Percentiles rank a stretch among this genome's conserved stretches.
These are phyloP conservation scores for Heloderma charlesbogerti DNA, from an alignment of 2,113 vertebrate genomes.

Conservation along the genomic window DNA sequence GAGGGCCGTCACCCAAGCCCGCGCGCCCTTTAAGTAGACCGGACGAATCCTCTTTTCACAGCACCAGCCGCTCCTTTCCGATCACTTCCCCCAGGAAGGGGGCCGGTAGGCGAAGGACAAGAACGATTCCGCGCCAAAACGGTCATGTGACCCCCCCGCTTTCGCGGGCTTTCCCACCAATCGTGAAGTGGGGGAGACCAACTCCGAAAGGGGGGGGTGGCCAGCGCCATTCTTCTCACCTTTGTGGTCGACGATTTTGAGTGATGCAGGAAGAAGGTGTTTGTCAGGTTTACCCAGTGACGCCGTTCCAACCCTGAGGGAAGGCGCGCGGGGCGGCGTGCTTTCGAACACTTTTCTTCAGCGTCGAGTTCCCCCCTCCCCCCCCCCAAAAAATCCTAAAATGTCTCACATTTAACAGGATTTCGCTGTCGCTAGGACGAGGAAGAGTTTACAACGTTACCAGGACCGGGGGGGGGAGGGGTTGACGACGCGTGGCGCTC, in stretches of 20 bases:
- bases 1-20: neutral
- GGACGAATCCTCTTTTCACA: neutral
- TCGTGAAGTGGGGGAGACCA: constrained; percentile 28
- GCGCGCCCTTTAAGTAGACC: neutral
- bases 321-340: neutral
- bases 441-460: accelerated
- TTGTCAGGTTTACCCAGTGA: neutral
- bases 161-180: constrained; percentile 68
- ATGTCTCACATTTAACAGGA: accelerated
- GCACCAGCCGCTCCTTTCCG: neutral
- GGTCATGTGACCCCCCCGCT: neutral
- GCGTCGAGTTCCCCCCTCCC: accelerated
- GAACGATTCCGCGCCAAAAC: constrained; percentile 2
- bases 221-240: accelerated
- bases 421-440: constrained; percentile 38
- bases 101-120: accelerated
- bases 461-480: neutral
- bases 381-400: too few relatives aligned
- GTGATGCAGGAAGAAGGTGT: too few relatives aligned
- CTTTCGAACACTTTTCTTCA: neutral
- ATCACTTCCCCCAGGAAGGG: neutral
- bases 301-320: neutral
- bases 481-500: too few relatives aligned
- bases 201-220: accelerated
- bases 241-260: neutral